Evolutionary conservation across 1,140 invertebrate genomes (phyloP).

Genomic region (Conus betulinus): DNA sequence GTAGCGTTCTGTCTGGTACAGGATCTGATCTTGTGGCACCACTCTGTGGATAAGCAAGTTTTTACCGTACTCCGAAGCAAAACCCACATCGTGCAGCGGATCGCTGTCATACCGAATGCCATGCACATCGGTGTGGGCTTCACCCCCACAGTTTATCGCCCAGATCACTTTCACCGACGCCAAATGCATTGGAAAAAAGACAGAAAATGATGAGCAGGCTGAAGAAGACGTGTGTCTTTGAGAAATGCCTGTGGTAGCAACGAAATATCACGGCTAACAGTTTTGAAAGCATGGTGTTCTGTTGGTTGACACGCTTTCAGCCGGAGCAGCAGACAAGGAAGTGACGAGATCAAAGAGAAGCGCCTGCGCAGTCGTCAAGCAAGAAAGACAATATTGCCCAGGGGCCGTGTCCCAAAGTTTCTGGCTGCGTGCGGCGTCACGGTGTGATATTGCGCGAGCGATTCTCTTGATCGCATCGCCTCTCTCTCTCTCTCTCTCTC

Average conservation of each 20-base stretch:
- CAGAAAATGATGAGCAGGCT: conserved; percentile 20
- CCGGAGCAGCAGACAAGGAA: conserved; percentile 31
- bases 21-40: conserved; percentile 72
- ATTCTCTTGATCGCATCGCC: no score
- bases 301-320: not conserved
- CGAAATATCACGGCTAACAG: conserved; percentile 13
- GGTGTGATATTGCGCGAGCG: no score
- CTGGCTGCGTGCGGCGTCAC: no score
- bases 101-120: conserved; percentile 73
- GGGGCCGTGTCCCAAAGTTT: not conserved
- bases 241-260: conserved; percentile 13
- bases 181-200: conserved; percentile 29
- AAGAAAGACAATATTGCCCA: not conserved
- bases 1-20: conserved; percentile 76
- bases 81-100: conserved; percentile 58
- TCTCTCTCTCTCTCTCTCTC: no score
- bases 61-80: conserved; percentile 73
- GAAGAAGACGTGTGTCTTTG: conserved; percentile 31
- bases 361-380: conserved; percentile 9
- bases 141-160: conserved; percentile 74
- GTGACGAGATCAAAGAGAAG: conserved; percentile 3
- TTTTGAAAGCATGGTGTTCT: conserved; percentile 25
- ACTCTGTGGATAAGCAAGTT: conserved; percentile 72
- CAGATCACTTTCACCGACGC: conserved; percentile 69
- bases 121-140: conserved; percentile 71